These are phyloP conservation scores for Montifringilla adamsi DNA, from an alignment of 2,113 vertebrate genomes.

Conservation along the genomic window DNA sequence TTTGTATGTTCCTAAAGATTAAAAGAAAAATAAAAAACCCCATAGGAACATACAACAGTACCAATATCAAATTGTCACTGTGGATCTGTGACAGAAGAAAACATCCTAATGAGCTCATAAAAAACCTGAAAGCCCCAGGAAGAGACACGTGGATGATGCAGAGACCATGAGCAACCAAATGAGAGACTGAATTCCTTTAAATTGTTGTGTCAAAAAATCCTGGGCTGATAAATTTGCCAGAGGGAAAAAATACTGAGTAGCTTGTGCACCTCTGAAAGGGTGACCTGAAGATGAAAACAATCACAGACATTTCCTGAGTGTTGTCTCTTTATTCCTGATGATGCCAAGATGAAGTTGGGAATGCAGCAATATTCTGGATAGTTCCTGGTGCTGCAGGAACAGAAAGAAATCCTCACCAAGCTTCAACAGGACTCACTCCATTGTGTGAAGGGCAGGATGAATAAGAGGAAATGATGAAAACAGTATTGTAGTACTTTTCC, in stretches of 20 bases:
- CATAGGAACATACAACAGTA: fast-evolving
- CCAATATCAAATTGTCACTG: not conserved
- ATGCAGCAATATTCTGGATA: not conserved
- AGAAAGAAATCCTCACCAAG: not conserved
- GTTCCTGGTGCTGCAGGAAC: not conserved
- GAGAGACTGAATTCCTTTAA: not conserved
- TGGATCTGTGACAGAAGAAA: not conserved
- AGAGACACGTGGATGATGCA: not conserved
- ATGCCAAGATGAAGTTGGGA: not conserved
- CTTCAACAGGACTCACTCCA: not conserved
- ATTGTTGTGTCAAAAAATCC: not conserved
- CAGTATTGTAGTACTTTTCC: not conserved
- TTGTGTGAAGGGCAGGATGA: not conserved
- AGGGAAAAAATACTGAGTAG: no score
- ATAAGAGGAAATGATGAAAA: not conserved
- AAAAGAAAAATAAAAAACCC: not conserved
- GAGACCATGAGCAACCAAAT: not conserved
- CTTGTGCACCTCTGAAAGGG: not conserved
- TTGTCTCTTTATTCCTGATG: not conserved
- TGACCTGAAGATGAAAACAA: not conserved
- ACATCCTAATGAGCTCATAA: not conserved
- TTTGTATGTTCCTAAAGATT: not conserved
- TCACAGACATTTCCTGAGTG: not conserved
- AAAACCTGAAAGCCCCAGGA: not conserved
- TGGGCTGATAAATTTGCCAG: not conserved